Base-by-base conservation (phyloP, 2,797 vertebrate species). In the Molossus molossus region DNA sequence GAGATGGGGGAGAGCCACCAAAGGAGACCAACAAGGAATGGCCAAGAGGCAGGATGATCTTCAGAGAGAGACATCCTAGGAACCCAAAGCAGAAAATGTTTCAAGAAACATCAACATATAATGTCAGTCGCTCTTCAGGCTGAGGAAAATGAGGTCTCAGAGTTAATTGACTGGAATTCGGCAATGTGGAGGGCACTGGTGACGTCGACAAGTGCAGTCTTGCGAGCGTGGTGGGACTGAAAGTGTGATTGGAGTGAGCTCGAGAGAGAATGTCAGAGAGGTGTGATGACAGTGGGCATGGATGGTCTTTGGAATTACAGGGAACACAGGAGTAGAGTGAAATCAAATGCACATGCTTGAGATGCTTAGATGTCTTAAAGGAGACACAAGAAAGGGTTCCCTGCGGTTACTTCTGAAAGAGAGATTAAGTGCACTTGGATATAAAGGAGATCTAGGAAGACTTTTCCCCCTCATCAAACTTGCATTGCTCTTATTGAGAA, bases 401-500 rank as follows among this genome's bases (percentile, higher is more conserved):
- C 6, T 58, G 18, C 62, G 29, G 45, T 79, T 88, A 11, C 9
- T 72, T 67, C 17, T 62, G 45, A 69, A 70, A 84, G 48, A 93
- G 57, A 94, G n/a, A 50, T n/a, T 27, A 48, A 69, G 5, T 87
- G 12, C 53, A 60, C 57, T 9, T 60, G n/a, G 25, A 7, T 60
- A 90, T 33, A 58, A n/a, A 84, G 10, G 23, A 40, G 8, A 25
- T 29, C 11, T 10, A 93, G 58, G 14, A 86, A 69, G 23, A 17
- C 50, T 55, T 82, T 37, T 18, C 11, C 14, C 67, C 27, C 60
- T 45, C 33, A 11, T 92, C 40, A 77, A 53, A 57, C 14, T 82
- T 90, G 7, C 57, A 5, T 73, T 95, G 20, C 73, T 86, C 37
- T 75, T 75, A 21, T 37, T 69, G 45, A 84, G 83, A 88, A n/a